Evolutionary conservation across 2,113 vertebrate genomes (phyloP).

Genomic region (Apus apus): DNA sequence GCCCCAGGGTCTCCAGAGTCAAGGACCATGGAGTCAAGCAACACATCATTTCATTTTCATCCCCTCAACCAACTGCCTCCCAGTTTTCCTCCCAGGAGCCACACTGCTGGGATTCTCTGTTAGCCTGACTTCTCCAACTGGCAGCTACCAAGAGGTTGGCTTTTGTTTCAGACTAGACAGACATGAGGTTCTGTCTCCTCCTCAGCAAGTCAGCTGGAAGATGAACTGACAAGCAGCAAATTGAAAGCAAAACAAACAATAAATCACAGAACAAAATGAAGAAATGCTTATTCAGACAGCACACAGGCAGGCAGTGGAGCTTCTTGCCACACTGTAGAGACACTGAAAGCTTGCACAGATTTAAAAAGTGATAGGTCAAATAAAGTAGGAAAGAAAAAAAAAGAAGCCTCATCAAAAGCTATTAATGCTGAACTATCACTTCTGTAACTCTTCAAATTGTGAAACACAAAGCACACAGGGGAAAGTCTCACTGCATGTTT

Average conservation of each 20-base stretch:
- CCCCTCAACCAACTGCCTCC: not conserved
- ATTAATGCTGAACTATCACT: not conserved
- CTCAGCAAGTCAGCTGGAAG: not conserved
- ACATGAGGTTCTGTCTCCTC: not conserved
- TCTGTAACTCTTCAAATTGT: not conserved
- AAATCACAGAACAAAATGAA: not conserved
- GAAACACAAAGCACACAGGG: not conserved
- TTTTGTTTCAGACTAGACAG: conserved; percentile 11
- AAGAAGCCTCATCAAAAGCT: not conserved
- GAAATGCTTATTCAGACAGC: not conserved
- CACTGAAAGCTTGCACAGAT: not conserved
- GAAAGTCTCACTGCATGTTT: not conserved
- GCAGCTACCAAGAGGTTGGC: not conserved
- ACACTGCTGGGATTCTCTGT: not conserved
- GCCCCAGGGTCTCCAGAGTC: not conserved
- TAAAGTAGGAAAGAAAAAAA: not conserved
- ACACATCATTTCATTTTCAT: not conserved
- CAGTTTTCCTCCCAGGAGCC: not conserved
- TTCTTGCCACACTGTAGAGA: not conserved
- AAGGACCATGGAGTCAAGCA: not conserved
- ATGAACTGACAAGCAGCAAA: not conserved
- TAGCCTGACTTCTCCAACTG: not conserved
- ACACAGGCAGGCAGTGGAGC: not conserved
- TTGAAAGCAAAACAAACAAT: not conserved
- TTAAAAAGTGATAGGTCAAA: not conserved